phyloP scores from a whole-genome alignment of 2,888 invertebrate genomes.

The Ptychoptera contaminata region DNA sequence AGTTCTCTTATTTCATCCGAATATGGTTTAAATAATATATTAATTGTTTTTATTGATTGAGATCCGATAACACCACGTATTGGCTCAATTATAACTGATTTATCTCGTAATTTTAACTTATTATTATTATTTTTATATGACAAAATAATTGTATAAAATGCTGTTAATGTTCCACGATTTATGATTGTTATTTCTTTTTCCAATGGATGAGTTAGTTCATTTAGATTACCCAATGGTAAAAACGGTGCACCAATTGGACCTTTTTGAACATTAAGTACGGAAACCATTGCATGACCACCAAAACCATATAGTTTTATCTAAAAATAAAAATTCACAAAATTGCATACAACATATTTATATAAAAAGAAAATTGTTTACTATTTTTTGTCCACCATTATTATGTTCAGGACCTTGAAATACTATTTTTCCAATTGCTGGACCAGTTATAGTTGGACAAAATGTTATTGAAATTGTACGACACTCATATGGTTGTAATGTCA shows the following conservation, averaged over 20 bases:
- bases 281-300: slow-evolving; percentile 38
- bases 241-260: slow-evolving; percentile 41
- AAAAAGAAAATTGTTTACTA: slow-evolving; percentile 4
- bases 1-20: slow-evolving; percentile 32
- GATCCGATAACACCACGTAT: slow-evolving; percentile 30
- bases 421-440: slow-evolving; percentile 37
- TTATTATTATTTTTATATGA: slow-evolving; percentile 6
- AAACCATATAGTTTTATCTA: slow-evolving; percentile 35
- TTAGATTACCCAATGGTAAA: slow-evolving; percentile 39
- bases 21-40: slow-evolving; percentile 31
- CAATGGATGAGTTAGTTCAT: slow-evolving; percentile 29
- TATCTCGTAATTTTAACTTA: slow-evolving; percentile 5
- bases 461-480: slow-evolving; percentile 36
- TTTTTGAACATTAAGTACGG: slow-evolving; percentile 34
- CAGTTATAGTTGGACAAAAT: slow-evolving; percentile 38
- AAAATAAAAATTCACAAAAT: background rate
- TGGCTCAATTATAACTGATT: slow-evolving; percentile 24
- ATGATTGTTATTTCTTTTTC: slow-evolving; percentile 33
- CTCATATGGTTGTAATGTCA: slow-evolving; percentile 38
- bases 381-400: background rate
- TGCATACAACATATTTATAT: background rate
- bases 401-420: slow-evolving; percentile 30
- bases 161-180: slow-evolving; percentile 39
- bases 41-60: slow-evolving; percentile 25
- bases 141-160: slow-evolving; percentile 29